Evolutionary conservation across 1,140 invertebrate genomes (phyloP), one percentile per base, ranked within the genome.

Genomic region (Chymomyza costata): DNA sequence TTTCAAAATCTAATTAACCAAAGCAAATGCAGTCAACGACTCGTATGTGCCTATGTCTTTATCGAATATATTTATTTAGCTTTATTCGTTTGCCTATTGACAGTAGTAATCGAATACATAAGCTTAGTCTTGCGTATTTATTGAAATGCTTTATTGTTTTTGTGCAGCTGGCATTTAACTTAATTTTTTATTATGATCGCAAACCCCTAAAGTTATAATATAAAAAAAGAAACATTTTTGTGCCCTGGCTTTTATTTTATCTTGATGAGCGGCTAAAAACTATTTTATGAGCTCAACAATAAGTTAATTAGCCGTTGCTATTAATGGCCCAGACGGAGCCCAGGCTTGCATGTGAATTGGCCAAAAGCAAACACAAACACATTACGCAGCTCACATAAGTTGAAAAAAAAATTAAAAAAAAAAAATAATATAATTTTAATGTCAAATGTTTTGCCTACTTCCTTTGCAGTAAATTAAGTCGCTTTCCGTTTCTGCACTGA

Each of bases 221-320:
- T n/a, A n/a, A n/a, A n/a, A n/a, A n/a, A n/a, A n/a, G n/a, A n/a
- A n/a, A n/a, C n/a, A n/a, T n/a, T n/a, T 8, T 25, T 25, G 21
- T 3, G 21, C 21, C 3, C 21, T 49, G 48, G 53, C 45, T 54
- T 78, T 78, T 80, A 67, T 78, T 28, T 28, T 76, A 76, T 76
- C 71, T 76, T 76, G 71, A 76, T 76, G 71, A 76, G 71, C 71
- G 71, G 25, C 71, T 73, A 76, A n/a, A n/a, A 73, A 80, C 73
- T 80, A 80, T 80, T 80, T 80, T 80, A 80, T 68, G 73, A 80
- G 73, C 73, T 80, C 74, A 71, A 65, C 74, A 80, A 80, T 74
- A 80, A 80, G 74, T 80, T 80, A 80, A 80, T 80, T 80, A 80
- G 73, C 67, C 73, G 50, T 61, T 55, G 67, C 67, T 53, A 76